Base-by-base conservation (phyloP, 2,113 vertebrate species). In the Hemichromis elongatus region DNA sequence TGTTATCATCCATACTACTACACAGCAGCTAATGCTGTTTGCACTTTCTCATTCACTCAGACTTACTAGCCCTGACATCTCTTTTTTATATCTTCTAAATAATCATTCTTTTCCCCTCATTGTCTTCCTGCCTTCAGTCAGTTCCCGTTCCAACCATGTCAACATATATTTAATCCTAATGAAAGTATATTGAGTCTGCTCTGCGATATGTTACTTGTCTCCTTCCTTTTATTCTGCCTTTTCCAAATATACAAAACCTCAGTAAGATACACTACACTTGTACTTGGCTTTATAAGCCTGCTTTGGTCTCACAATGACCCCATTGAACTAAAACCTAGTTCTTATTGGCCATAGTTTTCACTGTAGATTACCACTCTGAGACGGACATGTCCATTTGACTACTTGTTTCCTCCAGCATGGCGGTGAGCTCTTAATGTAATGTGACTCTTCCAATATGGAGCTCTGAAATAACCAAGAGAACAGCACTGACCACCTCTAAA, bases 401-500 rank as follows among this genome's bases (percentile, higher is more conserved):
- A 42, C 83, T 87, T 82, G 86, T 83, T 94, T 85, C 75, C 80
- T 70, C 79, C 59, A 50, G 73, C 88, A 56, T 75, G 73, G 68
- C 3, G 9, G 42, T 19, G 68, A 57, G 89, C 68, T 84, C 68
- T 93, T 90, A 87, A 92, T 92, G 88, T 88, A 92, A 89, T 12
- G 18, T 77, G 88, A 93, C 73, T 87, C 86, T 81, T 91, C 87
- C 87, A 93, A 90, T 91, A 85, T 90, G 84, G 18, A 80, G 79
- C 68, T 85, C 75, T 77, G 77, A 92, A 93, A 94, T 90, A 90
- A 85, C 77, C 82, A 30, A 81, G 82, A 79, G 78, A 84, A 78
- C 87, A 90, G 42, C 81, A 3, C 87, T 94, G 89, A 91, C 92
- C 93, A 89, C 89, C 87, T 86, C 93, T 84, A 93, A 95, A 95